A percentile compares a stretch with the other conserved stretches of the same genome.
These are phyloP conservation scores for Erebia aethiops DNA, from an alignment of 2,888 invertebrate species.

Conservation along the genomic window DNA sequence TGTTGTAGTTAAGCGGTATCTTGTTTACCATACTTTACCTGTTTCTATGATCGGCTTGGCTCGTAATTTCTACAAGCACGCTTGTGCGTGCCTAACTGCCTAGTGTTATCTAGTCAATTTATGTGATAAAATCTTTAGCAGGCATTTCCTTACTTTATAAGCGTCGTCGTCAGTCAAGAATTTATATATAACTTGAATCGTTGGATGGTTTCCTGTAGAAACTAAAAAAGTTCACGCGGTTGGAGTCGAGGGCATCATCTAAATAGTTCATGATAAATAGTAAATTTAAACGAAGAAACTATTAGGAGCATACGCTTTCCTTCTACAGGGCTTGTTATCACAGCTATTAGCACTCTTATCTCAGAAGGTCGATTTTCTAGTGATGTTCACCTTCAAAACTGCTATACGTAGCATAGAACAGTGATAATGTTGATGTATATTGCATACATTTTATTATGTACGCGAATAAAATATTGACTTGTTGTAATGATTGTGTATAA, in stretches of 20 bases:
- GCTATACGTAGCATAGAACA: constrained; percentile 17
- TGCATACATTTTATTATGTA: constrained; percentile 2
- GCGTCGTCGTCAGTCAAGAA: background rate
- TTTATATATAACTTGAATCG: background rate
- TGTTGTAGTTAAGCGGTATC: background rate
- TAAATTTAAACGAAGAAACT: constrained; percentile 24
- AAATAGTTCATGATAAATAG: background rate
- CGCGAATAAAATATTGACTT: constrained; percentile 10
- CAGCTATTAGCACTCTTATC: constrained; percentile 53
- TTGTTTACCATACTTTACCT: background rate
- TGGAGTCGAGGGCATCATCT: no score
- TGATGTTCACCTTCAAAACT: constrained; percentile 52
- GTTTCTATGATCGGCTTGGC: background rate
- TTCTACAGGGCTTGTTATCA: constrained; percentile 47
- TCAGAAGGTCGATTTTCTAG: constrained; percentile 55
- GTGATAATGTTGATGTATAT: background rate
- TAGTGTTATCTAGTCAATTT: background rate
- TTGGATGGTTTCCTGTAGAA: background rate
- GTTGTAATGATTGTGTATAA: background rate
- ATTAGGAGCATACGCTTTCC: constrained; percentile 26
- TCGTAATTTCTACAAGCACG: background rate
- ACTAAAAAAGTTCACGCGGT: background rate
- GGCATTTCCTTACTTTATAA: constrained; percentile 5
- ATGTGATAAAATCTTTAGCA: constrained; percentile 5
- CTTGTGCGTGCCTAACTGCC: background rate